Conservation (phyloP, 2,888 invertebrate genomes). For the Eledona agricola region DNA sequence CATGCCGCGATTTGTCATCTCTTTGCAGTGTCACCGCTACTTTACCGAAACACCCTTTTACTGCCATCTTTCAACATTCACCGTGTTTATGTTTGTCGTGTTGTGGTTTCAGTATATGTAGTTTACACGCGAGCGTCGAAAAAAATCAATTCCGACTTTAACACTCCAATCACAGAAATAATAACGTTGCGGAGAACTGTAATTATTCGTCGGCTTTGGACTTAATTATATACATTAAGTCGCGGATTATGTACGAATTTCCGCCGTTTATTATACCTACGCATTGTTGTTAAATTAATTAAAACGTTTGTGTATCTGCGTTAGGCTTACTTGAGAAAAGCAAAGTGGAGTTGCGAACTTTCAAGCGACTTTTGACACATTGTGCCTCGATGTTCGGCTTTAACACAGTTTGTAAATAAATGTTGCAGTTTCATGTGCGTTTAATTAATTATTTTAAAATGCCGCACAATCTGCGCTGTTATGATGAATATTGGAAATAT, state of each 20-base stretch:
- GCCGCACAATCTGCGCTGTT: no score
- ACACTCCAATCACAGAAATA: slow-evolving; percentile 27
- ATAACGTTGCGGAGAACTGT: slow-evolving; percentile 14
- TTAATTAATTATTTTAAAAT: no score
- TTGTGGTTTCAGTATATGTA: slow-evolving; percentile 30
- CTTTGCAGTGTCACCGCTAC: slow-evolving; percentile 8
- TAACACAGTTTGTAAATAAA: no score
- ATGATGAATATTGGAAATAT: no score
- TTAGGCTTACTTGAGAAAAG: slow-evolving; percentile 2
- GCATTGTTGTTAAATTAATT: slow-evolving; percentile 21
- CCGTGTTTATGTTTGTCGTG: slow-evolving; percentile 36
- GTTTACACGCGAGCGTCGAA: slow-evolving; percentile 29
- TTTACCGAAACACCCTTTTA: slow-evolving; percentile 11
- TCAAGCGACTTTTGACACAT: slow-evolving; percentile 3
- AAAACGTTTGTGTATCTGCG: slow-evolving; percentile 9
- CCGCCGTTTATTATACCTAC: slow-evolving; percentile 14
- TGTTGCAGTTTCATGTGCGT: no score
- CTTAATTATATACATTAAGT: slow-evolving; percentile 15
- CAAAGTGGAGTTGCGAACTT: slow-evolving; percentile 1
- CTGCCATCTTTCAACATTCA: slow-evolving; percentile 31
- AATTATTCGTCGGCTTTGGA: slow-evolving; percentile 13
- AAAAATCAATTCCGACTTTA: slow-evolving; percentile 34
- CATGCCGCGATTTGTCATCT: slow-evolving; percentile 13
- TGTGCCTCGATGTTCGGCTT: no score
- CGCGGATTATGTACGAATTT: slow-evolving; percentile 22